phyloP scores from a whole-genome alignment of 2,113 vertebrate species.

The Gallinago undulata region DNA sequence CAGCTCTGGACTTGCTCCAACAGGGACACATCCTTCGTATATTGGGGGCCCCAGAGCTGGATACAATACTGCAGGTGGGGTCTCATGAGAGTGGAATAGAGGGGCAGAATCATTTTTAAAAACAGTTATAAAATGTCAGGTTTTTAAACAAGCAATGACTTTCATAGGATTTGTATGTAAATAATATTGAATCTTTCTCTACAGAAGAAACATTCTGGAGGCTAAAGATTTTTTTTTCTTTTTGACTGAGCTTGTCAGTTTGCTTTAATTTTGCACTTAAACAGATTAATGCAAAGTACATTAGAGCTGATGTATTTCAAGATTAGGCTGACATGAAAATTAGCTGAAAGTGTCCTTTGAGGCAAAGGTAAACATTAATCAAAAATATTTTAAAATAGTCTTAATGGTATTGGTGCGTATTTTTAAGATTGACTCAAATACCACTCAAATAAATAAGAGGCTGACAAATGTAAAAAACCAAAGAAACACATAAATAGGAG shows the following conservation, averaged over 20 bases:
- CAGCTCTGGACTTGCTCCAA: not conserved
- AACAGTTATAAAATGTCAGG: not conserved
- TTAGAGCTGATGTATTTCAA: slow-evolving; percentile 14
- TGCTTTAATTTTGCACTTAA: slow-evolving; percentile 53
- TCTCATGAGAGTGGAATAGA: not conserved
- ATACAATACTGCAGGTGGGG: not conserved
- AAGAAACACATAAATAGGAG: not conserved
- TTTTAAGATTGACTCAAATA: not conserved
- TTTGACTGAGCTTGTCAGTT: slow-evolving; percentile 15
- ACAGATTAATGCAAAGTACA: slow-evolving; percentile 25
- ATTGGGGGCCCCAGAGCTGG: not conserved
- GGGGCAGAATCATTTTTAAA: not conserved
- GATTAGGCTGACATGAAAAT: slow-evolving; percentile 49
- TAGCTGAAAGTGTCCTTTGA: slow-evolving; percentile 36
- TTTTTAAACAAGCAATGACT: not conserved
- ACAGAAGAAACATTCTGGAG: not conserved
- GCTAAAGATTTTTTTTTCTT: not conserved
- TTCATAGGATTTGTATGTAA: not conserved
- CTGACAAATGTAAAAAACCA: not conserved
- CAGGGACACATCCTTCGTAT: not conserved
- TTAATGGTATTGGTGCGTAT: not conserved
- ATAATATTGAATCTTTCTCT: not conserved
- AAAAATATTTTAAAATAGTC: slow-evolving; percentile 59
- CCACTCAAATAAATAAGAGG: not conserved
- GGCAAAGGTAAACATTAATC: slow-evolving; percentile 58